These are phyloP conservation scores for Nibea albiflora DNA, from an alignment of 2,113 vertebrate genomes.

Conservation along the genomic window DNA sequence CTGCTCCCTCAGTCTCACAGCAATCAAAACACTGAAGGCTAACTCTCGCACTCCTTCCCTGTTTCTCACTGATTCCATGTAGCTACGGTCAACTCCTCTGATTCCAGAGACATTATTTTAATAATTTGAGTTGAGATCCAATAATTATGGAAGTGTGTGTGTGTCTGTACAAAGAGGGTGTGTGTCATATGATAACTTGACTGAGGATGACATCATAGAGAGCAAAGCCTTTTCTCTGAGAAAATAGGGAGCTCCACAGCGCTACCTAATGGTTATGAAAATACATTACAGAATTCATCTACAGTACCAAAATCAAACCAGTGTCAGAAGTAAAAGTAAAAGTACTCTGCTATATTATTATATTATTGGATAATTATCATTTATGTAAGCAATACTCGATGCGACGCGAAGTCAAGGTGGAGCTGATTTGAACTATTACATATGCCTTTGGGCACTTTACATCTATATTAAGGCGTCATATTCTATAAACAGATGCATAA, in stretches of 20 bases:
- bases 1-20: constrained; percentile 57
- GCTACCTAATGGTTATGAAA: constrained; percentile 13
- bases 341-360: no score
- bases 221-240: not conserved
- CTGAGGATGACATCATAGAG: constrained; percentile 70
- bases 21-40: constrained; percentile 70
- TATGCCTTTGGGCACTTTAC: not conserved
- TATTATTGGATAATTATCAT: no score
- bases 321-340: no score
- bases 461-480: not conserved
- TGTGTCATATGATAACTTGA: constrained; percentile 70
- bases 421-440: not conserved
- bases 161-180: constrained; percentile 43
- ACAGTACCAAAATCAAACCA: not conserved
- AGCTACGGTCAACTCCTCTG: constrained; percentile 18
- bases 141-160: constrained; percentile 13
- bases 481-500: not conserved
- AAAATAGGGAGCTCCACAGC: constrained; percentile 52
- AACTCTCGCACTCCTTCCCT: constrained; percentile 50
- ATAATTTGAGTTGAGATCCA: constrained; percentile 38
- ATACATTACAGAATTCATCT: constrained; percentile 20
- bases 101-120: constrained; percentile 54
- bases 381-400: no score
- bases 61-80: constrained; percentile 44
- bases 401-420: no score